These are phyloP conservation scores for Myotis pilosus DNA, from an alignment of 2,797 vertebrate species.

Conservation along the genomic window DNA sequence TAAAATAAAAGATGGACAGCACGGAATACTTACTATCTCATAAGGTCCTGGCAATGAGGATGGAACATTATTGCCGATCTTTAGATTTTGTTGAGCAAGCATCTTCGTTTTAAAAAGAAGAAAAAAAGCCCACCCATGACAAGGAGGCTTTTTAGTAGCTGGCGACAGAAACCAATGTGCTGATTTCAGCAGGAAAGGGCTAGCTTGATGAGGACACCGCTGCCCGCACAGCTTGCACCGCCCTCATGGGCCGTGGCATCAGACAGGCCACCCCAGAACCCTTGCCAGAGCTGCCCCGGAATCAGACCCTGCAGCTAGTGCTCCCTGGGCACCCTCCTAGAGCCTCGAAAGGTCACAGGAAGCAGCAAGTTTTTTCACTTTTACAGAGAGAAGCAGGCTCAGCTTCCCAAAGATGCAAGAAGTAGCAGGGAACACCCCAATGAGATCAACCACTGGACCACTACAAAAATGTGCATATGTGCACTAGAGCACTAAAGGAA, in stretches of 20 bases:
- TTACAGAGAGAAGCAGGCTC: neutral
- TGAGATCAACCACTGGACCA: neutral
- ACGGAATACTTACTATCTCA: neutral
- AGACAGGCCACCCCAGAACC: neutral
- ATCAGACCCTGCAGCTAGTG: neutral
- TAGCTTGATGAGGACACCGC: neutral
- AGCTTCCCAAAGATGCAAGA: neutral
- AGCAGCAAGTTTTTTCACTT: neutral
- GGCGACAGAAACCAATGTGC: neutral
- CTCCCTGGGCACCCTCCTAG: neutral
- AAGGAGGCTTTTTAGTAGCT: neutral
- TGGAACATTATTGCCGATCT: neutral
- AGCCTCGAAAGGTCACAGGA: neutral
- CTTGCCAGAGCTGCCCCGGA: neutral
- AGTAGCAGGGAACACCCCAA: neutral
- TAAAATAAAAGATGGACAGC: neutral
- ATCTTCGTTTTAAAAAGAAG: neutral
- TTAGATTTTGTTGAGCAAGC: neutral
- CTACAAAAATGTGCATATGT: neutral
- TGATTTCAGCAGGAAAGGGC: neutral
- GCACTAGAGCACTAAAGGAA: neutral
- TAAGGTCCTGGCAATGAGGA: neutral
- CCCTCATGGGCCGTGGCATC: fast-evolving
- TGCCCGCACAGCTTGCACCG: fast-evolving
- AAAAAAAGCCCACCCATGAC: neutral